Evolutionary conservation across 1,140 invertebrate species (phyloP).

Genomic region (Drosophila tropicalis): DNA sequence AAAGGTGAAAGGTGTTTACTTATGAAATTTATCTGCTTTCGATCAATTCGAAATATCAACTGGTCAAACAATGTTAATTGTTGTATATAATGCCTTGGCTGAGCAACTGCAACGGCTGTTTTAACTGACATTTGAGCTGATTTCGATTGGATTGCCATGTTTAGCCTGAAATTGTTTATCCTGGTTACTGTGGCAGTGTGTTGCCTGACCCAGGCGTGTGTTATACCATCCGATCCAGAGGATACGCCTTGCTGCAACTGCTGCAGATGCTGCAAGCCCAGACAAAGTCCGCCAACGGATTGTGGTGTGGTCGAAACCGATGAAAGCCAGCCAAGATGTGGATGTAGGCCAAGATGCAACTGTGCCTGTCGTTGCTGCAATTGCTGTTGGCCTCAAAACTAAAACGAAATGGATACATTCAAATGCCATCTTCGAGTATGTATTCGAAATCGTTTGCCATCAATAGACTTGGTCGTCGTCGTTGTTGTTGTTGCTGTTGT

Average conservation of each 20-base stretch:
- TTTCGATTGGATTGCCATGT: conserved; percentile 7
- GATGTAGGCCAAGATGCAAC: conserved; percentile 20
- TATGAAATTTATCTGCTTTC: not conserved
- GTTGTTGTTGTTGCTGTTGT: conserved; percentile 17
- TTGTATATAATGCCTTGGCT: conserved; percentile 18
- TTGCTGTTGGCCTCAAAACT: not conserved
- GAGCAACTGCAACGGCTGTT: not conserved
- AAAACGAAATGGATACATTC: not conserved
- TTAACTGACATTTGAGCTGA: not conserved
- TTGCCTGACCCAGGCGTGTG: conserved; percentile 24
- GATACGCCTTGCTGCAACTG: not conserved
- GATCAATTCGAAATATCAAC: not conserved
- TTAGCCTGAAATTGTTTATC: conserved; percentile 34
- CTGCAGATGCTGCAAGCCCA: conserved; percentile 7
- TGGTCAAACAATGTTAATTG: not conserved
- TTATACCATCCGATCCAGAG: conserved; percentile 17
- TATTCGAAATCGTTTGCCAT: conserved; percentile 32
- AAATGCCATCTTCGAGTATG: not conserved
- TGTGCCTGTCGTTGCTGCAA: conserved; percentile 1
- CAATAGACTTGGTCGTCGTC: not conserved
- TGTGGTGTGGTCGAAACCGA: not conserved
- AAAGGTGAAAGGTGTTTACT: not conserved
- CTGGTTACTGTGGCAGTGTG: conserved; percentile 30
- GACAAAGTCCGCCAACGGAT: not conserved
- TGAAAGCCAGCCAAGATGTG: not conserved